phyloP scores from a whole-genome alignment of 2,113 vertebrate species.

The Oryctolagus cuniculus region mOryCun1.1 NC_091449.1:24750001-24750500 shows the following conservation, averaged over 20 bases:
- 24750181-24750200: constrained; percentile 84
- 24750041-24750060: constrained; percentile 83
- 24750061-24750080: constrained; percentile 87
- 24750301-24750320: neutral
- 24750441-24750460: neutral
- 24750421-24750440: neutral
- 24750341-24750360: neutral
- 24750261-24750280: constrained; percentile 50
- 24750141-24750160: constrained; percentile 84
- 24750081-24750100: constrained; percentile 84
- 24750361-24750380: no score
- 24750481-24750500: neutral
- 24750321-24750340: neutral
- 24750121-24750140: constrained; percentile 83
- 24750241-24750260: constrained; percentile 33
- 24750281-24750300: constrained; percentile 52
- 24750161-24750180: constrained; percentile 86
- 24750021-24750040: constrained; percentile 86
- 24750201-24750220: constrained; percentile 79
- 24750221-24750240: constrained; percentile 78
- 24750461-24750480: neutral
- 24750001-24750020: constrained; percentile 83
- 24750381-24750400: no score
- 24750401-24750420: no score
- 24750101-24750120: constrained; percentile 85